phyloP scores from a whole-genome alignment of 2,797 vertebrate species.

The Podargus strigoides region DNA sequence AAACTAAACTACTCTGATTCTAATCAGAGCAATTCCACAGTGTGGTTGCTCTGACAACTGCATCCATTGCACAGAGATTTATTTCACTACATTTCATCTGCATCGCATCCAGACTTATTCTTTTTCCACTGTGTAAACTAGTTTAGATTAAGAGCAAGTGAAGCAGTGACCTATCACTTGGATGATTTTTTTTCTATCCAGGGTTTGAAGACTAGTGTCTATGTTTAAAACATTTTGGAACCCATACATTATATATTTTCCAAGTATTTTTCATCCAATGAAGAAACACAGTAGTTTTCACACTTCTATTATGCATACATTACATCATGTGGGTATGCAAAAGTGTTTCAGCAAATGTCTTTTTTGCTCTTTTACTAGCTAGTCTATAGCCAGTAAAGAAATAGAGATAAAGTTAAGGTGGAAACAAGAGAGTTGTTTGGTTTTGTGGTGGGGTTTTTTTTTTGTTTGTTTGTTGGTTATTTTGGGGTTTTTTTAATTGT shows the following conservation, averaged over 20 bases:
- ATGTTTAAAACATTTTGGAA: background rate
- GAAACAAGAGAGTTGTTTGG: rapidly evolving
- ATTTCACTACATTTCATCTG: background rate
- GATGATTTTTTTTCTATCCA: background rate
- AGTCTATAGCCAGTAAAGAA: background rate
- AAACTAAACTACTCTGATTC: background rate
- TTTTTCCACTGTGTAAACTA: background rate
- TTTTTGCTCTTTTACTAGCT: background rate
- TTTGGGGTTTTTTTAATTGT: too few species aligned
- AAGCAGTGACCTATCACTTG: background rate
- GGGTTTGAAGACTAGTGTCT: background rate
- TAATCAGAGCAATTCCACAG: background rate
- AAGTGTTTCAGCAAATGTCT: background rate
- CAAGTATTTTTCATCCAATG: background rate
- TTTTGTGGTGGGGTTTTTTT: background rate
- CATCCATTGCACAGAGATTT: background rate
- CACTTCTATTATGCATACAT: background rate
- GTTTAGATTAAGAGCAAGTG: background rate
- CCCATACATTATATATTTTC: background rate
- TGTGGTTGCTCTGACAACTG: background rate
- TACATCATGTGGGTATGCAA: background rate
- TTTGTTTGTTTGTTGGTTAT: background rate
- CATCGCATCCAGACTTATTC: background rate
- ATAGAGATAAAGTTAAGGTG: background rate
- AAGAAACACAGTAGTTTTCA: background rate